These are phyloP conservation scores for Bilobella aurantiaca DNA, from an alignment of 1,140 invertebrate species.

Conservation along the genomic window DNA sequence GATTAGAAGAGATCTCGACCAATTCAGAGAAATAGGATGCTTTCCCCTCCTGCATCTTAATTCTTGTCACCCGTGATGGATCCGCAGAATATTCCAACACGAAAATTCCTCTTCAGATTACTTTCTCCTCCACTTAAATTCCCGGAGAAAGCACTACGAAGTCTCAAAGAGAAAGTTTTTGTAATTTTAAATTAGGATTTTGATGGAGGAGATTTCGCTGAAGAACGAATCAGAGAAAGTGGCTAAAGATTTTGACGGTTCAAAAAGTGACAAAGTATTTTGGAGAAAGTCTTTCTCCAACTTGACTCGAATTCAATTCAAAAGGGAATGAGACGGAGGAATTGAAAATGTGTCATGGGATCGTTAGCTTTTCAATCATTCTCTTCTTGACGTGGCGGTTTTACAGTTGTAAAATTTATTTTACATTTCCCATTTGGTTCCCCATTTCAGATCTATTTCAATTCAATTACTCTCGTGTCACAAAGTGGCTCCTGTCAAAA, in stretches of 20 bases:
- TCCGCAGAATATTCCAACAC: no score
- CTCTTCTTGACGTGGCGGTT: not conserved
- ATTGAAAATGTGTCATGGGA: slow-evolving; percentile 32
- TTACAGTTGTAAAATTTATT: slow-evolving; percentile 6
- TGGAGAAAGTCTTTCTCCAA: not conserved
- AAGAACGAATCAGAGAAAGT: not conserved
- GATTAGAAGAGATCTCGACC: not conserved
- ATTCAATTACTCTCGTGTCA: slow-evolving; percentile 12
- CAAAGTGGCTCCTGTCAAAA: not conserved
- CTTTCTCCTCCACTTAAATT: no score
- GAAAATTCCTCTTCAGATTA: no score
- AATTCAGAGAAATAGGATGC: no score
- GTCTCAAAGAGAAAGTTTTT: no score
- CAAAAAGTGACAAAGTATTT: not conserved
- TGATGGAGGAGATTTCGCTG: no score
- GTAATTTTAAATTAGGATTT: no score
- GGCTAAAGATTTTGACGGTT: not conserved
- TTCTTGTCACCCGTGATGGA: no score
- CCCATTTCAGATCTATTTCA: slow-evolving; percentile 24
- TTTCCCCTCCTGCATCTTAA: no score
- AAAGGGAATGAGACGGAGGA: slow-evolving; percentile 5
- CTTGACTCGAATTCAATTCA: not conserved
- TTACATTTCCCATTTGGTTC: slow-evolving; percentile 31
- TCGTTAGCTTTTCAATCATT: slow-evolving; percentile 33
- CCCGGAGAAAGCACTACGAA: no score